Base-by-base conservation (phyloP, 2,113 vertebrate species). In the Leptobrachium ailaonicum region DNA sequence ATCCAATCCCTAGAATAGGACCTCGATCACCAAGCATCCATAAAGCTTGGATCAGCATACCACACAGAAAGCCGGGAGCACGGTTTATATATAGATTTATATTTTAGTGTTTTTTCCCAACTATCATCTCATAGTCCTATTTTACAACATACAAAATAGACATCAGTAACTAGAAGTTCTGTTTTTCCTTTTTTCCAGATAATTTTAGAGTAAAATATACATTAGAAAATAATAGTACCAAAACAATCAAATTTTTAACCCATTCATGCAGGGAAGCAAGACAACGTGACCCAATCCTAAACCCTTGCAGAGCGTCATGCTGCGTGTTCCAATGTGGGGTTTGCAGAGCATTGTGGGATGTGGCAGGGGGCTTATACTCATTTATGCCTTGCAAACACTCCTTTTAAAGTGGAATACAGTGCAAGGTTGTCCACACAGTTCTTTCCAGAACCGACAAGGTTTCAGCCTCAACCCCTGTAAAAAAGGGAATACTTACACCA, bases 101-200 rank as follows among this genome's bases (percentile, higher is more conserved):
- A 80, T 80, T 80, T 79, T 80, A 80, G 77, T 80, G 9, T 60
- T 8, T 60, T 60, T 58, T 68, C 73, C 64, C 62, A 66, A 73
- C 77, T 71, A 43, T 72, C 72, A 45, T 79, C 62, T 73, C 71
- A 58, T 80, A 73, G n/a, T 73, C 41, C 77, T 80, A 80, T 80
- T 80, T 80, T 80, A 80, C 77, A 80, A 73, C 77, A 80, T 80
- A 80, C 77, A 80, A 80, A 80, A 80, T 73, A 80, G 70, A 80
- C 71, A 73, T 80, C 71, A 73, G 77, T 73, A 67, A 73, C 77
- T 80, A 80, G 64, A 80, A 80, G 77, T 73, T 80, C 45, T 50
- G 20, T 32, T 32, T 32, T 32, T 32, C 20, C 20, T 32, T 32
- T 32, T 32, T 32, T 32, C 8, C 41, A 44, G 62, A 80, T 73